These are phyloP conservation scores for Tenthredo amoena DNA, from an alignment of 2,888 invertebrate genomes.

Conservation along the genomic window DNA sequence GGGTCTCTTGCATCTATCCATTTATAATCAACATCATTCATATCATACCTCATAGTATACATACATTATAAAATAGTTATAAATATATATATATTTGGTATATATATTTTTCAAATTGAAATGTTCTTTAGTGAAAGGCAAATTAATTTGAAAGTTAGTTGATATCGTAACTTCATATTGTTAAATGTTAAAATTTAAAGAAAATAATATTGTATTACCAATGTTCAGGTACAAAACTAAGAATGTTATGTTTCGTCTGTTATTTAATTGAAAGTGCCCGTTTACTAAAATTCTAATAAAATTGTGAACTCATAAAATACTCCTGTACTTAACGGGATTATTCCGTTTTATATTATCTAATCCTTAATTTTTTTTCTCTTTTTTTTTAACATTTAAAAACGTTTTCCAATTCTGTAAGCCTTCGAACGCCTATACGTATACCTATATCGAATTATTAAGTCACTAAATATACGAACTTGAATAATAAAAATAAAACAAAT, in stretches of 20 bases:
- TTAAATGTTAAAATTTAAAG: conserved; percentile 40
- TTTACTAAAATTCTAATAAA: conserved; percentile 44
- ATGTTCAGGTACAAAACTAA: conserved; percentile 52
- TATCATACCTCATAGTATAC: conserved; percentile 48
- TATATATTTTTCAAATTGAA: conserved; percentile 44
- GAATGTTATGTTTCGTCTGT: conserved; percentile 46
- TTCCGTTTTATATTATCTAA: not conserved
- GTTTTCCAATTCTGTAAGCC: conserved; percentile 17
- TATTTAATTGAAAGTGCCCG: conserved; percentile 49
- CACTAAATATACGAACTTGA: not conserved
- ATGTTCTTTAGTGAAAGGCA: conserved; percentile 32
- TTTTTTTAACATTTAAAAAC: not conserved
- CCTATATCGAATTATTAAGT: not conserved
- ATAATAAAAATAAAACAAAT: not conserved
- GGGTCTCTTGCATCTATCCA: conserved; percentile 30
- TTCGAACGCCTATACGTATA: conserved; percentile 6
- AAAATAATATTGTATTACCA: conserved; percentile 32
- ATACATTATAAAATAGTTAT: conserved; percentile 20
- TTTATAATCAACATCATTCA: conserved; percentile 45
- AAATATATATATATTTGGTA: conserved; percentile 15
- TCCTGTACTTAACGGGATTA: conserved; percentile 11
- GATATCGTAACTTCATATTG: conserved; percentile 36
- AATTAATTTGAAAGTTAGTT: conserved; percentile 48
- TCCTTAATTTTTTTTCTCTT: not conserved
- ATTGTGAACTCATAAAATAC: conserved; percentile 41